A percentile compares a stretch with the other conserved stretches of the same genome.
Evolutionary conservation across 2,113 vertebrate genomes (phyloP).

Genomic region (Silurus meridionalis): DNA sequence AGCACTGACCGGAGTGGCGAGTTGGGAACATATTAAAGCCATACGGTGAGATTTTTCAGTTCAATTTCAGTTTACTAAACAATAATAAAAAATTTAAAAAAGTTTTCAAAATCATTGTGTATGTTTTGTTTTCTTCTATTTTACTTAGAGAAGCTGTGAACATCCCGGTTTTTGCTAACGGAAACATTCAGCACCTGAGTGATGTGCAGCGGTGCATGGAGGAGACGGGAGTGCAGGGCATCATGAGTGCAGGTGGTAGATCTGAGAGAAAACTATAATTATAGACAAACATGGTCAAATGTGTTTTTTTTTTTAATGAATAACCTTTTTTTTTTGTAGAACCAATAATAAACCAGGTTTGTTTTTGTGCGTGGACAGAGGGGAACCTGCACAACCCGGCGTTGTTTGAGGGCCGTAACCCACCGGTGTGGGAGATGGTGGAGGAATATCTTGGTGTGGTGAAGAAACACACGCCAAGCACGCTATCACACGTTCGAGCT

Average conservation of each 20-base stretch:
- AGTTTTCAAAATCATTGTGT: neutral
- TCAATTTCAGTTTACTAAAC: neutral
- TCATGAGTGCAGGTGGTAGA: slow-evolving; percentile 93
- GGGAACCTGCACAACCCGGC: slow-evolving; percentile 97
- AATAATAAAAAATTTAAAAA: neutral
- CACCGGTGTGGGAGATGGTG: slow-evolving; percentile 92
- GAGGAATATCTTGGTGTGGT: slow-evolving; percentile 94
- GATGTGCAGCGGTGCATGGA: slow-evolving; percentile 90
- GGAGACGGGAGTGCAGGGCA: slow-evolving; percentile 90
- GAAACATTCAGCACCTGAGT: slow-evolving; percentile 90
- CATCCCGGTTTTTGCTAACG: slow-evolving; percentile 96
- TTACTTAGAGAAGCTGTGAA: slow-evolving; percentile 80
- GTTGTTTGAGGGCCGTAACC: slow-evolving; percentile 88
- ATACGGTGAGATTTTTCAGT: slow-evolving; percentile 76
- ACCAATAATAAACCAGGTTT: neutral
- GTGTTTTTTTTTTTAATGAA: neutral
- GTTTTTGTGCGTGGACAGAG: slow-evolving; percentile 69
- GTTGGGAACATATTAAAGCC: slow-evolving; percentile 94
- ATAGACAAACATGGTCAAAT: neutral
- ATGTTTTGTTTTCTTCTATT: neutral
- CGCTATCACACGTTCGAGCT: slow-evolving; percentile 87
- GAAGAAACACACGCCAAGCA: slow-evolving; percentile 83
- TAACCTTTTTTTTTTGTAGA: neutral
- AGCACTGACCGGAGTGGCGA: slow-evolving; percentile 82
- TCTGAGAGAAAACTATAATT: neutral